phyloP scores from a whole-genome alignment of 2,888 invertebrate species.

The Cryptosula pallasiana region DNA sequence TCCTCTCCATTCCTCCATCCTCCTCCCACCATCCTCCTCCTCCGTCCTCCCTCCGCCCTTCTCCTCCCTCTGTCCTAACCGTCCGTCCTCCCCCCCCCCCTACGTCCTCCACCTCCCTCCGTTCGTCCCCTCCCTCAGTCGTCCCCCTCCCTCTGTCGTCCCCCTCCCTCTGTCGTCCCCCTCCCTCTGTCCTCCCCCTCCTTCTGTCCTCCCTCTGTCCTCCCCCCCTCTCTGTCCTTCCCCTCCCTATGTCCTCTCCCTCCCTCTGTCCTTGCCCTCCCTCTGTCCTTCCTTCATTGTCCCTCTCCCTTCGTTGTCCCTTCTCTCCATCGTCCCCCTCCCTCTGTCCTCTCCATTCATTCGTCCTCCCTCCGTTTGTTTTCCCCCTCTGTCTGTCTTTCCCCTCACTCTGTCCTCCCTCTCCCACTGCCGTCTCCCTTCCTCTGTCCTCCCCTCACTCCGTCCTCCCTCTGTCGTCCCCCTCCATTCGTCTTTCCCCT shows the following conservation, averaged over 20 bases:
- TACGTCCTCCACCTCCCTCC: conserved; percentile 21
- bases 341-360: not conserved
- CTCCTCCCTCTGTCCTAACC: conserved; percentile 23
- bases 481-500: conserved; percentile 53
- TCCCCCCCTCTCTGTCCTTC: not conserved
- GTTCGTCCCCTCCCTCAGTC: conserved; percentile 19
- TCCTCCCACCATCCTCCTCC: not conserved
- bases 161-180: conserved; percentile 11
- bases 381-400: no score
- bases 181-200: not conserved
- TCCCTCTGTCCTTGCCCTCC: not conserved
- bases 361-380: not conserved
- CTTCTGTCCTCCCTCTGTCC: conserved; percentile 5
- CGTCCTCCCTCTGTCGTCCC: conserved; percentile 18
- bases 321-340: not conserved
- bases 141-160: not conserved
- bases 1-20: not conserved
- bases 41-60: conserved; percentile 7
- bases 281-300: no score
- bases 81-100: conserved; percentile 21
- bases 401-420: not conserved
- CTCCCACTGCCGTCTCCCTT: not conserved
- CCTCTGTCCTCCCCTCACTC: not conserved
- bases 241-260: conserved; percentile 3
- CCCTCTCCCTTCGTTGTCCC: not conserved